Evolutionary conservation across 1,140 invertebrate species (phyloP).

Genomic region (Ceratina australensis): DNA sequence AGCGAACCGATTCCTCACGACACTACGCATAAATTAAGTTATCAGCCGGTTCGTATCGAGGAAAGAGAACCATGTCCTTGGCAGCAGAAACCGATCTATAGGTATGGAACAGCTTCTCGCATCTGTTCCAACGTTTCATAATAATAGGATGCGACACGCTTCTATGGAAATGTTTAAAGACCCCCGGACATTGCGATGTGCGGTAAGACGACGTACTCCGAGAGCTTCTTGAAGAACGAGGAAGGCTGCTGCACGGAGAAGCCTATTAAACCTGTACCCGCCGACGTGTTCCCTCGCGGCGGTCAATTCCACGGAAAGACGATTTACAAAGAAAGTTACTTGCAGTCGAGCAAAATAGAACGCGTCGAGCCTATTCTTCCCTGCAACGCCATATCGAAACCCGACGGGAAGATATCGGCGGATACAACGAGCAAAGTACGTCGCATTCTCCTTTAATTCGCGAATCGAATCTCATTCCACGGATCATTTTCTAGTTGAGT

Average conservation of each 20-base stretch:
- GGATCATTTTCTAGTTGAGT: slow-evolving; percentile 64
- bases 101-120: slow-evolving; percentile 47
- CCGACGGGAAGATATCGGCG: slow-evolving; percentile 67
- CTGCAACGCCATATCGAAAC: slow-evolving; percentile 62
- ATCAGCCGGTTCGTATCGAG: slow-evolving; percentile 63
- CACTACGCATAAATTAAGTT: slow-evolving; percentile 72
- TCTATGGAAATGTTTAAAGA: slow-evolving; percentile 52
- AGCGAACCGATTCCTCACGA: slow-evolving; percentile 78
- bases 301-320: slow-evolving; percentile 66
- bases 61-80: slow-evolving; percentile 70
- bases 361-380: slow-evolving; percentile 64
- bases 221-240: slow-evolving; percentile 68
- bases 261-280: slow-evolving; percentile 60
- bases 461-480: too few species aligned
- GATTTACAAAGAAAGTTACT: slow-evolving; percentile 73
- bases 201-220: slow-evolving; percentile 70
- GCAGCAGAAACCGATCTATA: slow-evolving; percentile 68
- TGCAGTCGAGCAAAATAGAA: slow-evolving; percentile 49
- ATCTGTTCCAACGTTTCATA: neutral
- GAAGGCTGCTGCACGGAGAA: slow-evolving; percentile 40
- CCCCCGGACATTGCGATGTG: slow-evolving; percentile 66
- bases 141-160: neutral
- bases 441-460: neutral
- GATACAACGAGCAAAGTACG: slow-evolving; percentile 75
- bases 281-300: slow-evolving; percentile 52